These are phyloP conservation scores for Hydroisotoma schaefferi DNA, from an alignment of 2,888 invertebrate genomes.

Conservation along the genomic window DNA sequence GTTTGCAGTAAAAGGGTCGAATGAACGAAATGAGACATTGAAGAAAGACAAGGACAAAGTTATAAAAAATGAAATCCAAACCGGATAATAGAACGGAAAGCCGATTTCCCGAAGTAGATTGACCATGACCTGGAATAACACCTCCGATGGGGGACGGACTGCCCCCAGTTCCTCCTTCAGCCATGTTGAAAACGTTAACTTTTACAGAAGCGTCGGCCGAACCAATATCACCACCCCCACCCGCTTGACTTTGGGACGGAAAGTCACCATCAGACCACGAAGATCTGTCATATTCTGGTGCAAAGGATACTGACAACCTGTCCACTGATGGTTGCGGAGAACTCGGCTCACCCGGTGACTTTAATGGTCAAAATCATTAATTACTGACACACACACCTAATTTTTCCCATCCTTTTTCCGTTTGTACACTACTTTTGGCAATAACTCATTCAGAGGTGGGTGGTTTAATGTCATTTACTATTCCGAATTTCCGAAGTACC, in stretches of 20 bases:
- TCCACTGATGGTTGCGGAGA: constrained; percentile 69
- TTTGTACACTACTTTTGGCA: no score
- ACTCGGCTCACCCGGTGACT: constrained; percentile 56
- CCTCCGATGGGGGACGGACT: constrained; percentile 26
- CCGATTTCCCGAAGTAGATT: constrained; percentile 19
- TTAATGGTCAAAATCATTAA: neutral
- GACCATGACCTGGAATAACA: constrained; percentile 27
- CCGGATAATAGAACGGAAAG: constrained; percentile 24
- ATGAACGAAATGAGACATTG: neutral
- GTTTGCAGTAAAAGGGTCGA: no score
- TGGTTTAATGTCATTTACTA: no score
- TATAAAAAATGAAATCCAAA: constrained; percentile 15
- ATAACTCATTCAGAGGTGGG: no score
- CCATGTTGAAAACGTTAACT: constrained; percentile 32
- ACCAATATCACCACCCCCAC: constrained; percentile 1
- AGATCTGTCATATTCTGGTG: constrained; percentile 55
- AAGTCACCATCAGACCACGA: constrained; percentile 16
- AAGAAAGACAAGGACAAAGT: neutral
- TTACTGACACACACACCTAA: no score
- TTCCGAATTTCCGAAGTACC: no score
- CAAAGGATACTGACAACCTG: constrained; percentile 70
- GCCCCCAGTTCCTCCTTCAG: constrained; percentile 19
- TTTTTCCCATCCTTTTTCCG: no score
- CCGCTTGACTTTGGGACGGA: constrained; percentile 11
- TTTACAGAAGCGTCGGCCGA: constrained; percentile 28